A percentile compares a stretch with the other conserved stretches of the same genome.
Evolutionary conservation across 2,113 vertebrate species (phyloP).

Genomic region (Heterocephalus glaber): DNA sequence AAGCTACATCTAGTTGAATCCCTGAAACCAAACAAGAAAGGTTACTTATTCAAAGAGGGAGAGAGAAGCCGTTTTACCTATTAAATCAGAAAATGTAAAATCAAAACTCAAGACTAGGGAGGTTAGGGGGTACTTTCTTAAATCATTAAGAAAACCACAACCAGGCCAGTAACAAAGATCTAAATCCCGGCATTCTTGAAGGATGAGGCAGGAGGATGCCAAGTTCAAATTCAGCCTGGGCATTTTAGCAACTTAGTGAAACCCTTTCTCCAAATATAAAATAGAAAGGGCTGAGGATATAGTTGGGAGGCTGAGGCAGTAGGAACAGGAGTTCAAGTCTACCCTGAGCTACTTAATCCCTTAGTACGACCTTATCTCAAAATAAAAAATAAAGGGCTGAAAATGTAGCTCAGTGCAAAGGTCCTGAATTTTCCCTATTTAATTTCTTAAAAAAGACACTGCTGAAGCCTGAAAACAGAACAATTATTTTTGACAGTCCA

Average conservation of each 20-base stretch:
- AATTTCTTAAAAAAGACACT: neutral
- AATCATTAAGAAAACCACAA: neutral
- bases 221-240: neutral
- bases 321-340: neutral
- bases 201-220: neutral
- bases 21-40: conserved; percentile 80
- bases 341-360: neutral
- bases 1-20: conserved; percentile 77
- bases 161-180: neutral
- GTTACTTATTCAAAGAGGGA: neutral
- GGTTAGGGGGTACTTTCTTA: neutral
- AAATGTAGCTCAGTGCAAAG: neutral
- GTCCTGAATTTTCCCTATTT: neutral
- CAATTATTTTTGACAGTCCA: neutral
- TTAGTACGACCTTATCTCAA: neutral
- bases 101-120: neutral
- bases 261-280: neutral
- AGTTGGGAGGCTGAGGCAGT: neutral
- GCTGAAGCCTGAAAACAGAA: neutral
- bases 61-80: neutral
- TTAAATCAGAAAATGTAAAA: conserved; percentile 34
- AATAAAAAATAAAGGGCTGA: neutral
- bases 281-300: neutral
- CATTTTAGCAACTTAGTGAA: neutral
- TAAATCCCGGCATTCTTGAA: neutral